Evolutionary conservation across 2,113 vertebrate genomes (phyloP).

Genomic region (Rana temporaria): DNA sequence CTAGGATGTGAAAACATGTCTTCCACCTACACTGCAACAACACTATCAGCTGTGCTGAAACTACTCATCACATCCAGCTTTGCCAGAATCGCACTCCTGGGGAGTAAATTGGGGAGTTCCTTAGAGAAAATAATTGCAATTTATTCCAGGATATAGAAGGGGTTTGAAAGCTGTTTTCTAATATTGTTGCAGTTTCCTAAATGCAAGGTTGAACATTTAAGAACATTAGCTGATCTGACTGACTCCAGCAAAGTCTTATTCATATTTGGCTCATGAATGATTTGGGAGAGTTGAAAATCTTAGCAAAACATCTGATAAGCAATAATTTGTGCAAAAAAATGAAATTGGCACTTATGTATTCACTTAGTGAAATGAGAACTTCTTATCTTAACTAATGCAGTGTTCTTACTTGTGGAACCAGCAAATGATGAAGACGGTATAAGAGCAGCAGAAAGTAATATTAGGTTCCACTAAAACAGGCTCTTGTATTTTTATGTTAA

Average conservation of each 20-base stretch:
- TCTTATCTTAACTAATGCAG: constrained; percentile 41
- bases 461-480: constrained; percentile 17
- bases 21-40: too few species aligned
- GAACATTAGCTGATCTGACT: constrained; percentile 2
- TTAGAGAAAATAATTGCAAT: too few species aligned
- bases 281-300: constrained; percentile 9
- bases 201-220: background rate
- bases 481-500: background rate
- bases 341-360: constrained; percentile 44
- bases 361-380: constrained; percentile 44
- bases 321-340: constrained; percentile 3
- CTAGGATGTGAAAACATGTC: too few species aligned
- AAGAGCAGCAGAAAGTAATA: constrained; percentile 15
- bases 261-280: background rate
- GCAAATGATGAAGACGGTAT: constrained; percentile 18
- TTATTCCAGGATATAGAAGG: too few species aligned
- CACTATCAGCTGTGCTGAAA: too few species aligned
- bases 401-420: constrained; percentile 1
- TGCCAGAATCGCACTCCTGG: too few species aligned
- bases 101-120: too few species aligned
- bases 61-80: too few species aligned
- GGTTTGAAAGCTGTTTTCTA: too few species aligned
- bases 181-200: background rate
- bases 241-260: background rate
- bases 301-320: background rate